These are phyloP conservation scores for Hydropsyche betteni DNA, from an alignment of 2,888 invertebrate genomes.

Conservation along the genomic window DNA sequence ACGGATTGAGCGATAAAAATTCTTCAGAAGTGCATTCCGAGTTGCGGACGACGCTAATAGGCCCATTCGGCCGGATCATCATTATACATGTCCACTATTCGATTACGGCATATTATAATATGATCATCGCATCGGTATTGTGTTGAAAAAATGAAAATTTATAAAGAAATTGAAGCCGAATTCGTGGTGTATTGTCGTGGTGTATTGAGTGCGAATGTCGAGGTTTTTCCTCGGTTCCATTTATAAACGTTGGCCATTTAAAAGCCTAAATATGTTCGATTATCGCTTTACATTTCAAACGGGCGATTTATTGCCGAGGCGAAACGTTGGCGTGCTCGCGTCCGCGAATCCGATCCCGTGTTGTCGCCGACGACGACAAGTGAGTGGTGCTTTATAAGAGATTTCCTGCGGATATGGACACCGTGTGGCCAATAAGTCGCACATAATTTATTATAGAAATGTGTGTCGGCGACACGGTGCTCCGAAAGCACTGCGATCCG, in stretches of 20 bases:
- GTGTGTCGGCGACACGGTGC: not conserved
- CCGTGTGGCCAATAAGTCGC: not conserved
- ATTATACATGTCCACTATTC: too few species aligned
- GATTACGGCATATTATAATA: too few species aligned
- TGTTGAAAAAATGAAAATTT: conserved; percentile 19
- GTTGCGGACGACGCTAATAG: conserved; percentile 14
- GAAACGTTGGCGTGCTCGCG: conserved; percentile 8
- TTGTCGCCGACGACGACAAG: not conserved
- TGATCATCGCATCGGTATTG: not conserved
- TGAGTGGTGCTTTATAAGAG: conserved; percentile 8
- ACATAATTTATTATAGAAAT: not conserved
- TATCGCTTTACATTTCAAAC: conserved; percentile 39
- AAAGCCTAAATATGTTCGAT: conserved; percentile 43
- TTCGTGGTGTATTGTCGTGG: not conserved
- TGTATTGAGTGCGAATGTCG: not conserved
- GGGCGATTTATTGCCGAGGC: conserved; percentile 30
- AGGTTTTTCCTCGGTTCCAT: conserved; percentile 16
- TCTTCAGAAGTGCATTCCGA: conserved; percentile 25
- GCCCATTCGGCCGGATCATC: not conserved
- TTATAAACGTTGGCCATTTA: conserved; percentile 41
- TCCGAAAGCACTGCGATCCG: too few species aligned
- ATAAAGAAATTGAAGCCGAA: not conserved
- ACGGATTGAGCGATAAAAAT: conserved; percentile 24
- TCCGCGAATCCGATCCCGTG: conserved; percentile 1
- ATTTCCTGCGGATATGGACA: conserved; percentile 15